Conservation (phyloP, 1,140 invertebrate genomes). For the Polypedilum vanderplanki region DNA sequence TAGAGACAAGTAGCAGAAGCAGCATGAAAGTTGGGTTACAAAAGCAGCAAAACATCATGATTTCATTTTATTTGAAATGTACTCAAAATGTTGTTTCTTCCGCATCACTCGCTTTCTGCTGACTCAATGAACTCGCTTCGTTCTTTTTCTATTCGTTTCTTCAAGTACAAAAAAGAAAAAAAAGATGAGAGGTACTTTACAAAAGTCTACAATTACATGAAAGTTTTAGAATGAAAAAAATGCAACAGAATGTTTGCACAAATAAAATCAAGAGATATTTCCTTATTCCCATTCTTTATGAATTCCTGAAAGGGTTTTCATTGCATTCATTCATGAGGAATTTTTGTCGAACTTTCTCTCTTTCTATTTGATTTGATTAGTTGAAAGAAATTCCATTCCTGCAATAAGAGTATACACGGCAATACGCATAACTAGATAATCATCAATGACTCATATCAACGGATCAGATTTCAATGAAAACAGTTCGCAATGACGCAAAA, state of each 20-base stretch:
- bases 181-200: conserved; percentile 2
- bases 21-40: not conserved
- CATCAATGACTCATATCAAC: not conserved
- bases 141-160: not conserved
- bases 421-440: not conserved
- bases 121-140: not conserved
- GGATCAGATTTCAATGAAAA: not conserved
- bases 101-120: not conserved
- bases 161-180: not conserved
- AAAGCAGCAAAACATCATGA: not conserved
- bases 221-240: not conserved
- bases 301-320: not conserved
- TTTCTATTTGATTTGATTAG: too few relatives aligned
- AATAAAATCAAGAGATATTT: not conserved
- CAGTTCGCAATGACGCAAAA: not conserved
- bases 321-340: not conserved
- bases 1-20: not conserved
- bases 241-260: not conserved
- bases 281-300: not conserved
- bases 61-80: not conserved
- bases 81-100: conserved; percentile 9
- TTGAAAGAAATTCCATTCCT: not conserved
- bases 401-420: not conserved
- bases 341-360: not conserved
- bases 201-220: not conserved